Evolutionary conservation across 2,797 vertebrate genomes (phyloP).

Genomic region (Syngnathus acus): DNA sequence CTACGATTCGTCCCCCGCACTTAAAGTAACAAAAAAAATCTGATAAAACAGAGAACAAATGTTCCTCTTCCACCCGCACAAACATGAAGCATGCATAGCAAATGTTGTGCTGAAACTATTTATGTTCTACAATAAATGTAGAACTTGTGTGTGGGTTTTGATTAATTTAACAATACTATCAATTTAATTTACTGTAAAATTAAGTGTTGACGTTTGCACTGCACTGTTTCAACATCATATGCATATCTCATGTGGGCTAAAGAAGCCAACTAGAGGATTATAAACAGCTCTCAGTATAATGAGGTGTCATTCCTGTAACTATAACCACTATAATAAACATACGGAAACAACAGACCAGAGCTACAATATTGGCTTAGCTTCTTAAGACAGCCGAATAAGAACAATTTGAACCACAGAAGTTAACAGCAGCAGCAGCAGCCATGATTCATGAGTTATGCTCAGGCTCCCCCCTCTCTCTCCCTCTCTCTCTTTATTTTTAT

Average conservation of each 20-base stretch:
- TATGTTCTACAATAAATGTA: too few species aligned
- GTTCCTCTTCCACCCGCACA: too few species aligned
- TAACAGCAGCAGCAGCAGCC: constrained; percentile 5
- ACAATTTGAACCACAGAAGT: not conserved
- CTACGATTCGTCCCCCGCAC: too few species aligned
- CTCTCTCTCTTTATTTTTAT: not conserved
- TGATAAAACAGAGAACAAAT: too few species aligned
- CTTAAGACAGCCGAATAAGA: not conserved
- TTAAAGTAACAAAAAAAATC: too few species aligned
- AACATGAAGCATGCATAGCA: too few species aligned
- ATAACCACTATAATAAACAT: constrained; percentile 1
- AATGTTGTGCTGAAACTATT: too few species aligned
- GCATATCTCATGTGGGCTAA: not conserved
- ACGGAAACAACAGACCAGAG: not conserved
- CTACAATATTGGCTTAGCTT: not conserved
- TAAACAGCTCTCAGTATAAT: not conserved
- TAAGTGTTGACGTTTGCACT: not conserved
- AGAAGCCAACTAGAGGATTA: not conserved
- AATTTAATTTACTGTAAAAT: not conserved
- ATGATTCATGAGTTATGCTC: constrained; percentile 9
- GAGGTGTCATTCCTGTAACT: not conserved
- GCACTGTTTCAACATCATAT: not conserved
- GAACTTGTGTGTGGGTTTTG: too few species aligned
- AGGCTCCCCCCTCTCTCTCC: constrained; percentile 3
- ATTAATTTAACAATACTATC: too few species aligned